Conservation (phyloP, 2,113 vertebrate genomes). For the Ophiodon elongatus region DNA sequence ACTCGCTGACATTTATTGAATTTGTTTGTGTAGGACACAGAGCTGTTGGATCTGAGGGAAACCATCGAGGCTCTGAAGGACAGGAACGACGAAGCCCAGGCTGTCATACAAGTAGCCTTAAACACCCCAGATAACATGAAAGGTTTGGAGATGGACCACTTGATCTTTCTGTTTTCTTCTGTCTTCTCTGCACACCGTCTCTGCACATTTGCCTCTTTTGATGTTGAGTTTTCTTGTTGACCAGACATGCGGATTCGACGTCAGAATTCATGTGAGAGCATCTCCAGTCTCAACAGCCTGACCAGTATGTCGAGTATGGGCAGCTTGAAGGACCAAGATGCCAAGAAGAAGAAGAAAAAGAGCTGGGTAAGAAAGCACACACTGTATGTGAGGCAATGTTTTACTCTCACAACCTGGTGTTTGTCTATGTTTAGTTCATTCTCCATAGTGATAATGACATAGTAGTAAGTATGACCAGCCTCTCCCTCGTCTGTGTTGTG, state of each 20-base stretch:
- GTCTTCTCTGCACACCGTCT: background rate
- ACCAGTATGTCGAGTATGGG: constrained; percentile 94
- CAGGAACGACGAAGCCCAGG: constrained; percentile 95
- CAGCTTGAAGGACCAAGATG: constrained; percentile 93
- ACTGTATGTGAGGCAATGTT: background rate
- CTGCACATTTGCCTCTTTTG: constrained; percentile 2
- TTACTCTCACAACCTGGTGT: constrained; percentile 6
- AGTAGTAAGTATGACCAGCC: constrained; percentile 42
- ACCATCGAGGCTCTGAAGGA: constrained; percentile 92
- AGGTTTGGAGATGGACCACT: constrained; percentile 79
- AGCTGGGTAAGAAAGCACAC: constrained; percentile 89
- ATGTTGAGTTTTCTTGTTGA: background rate
- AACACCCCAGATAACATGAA: constrained; percentile 88
- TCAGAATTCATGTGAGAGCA: constrained; percentile 97
- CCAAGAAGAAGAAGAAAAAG: constrained; percentile 98
- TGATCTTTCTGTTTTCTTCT: background rate
- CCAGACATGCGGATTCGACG: constrained; percentile 91
- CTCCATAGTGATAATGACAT: constrained; percentile 22
- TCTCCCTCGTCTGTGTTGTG: constrained; percentile 67
- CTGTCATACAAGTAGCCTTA: constrained; percentile 93
- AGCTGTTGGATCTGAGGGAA: constrained; percentile 91
- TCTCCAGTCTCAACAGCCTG: constrained; percentile 96
- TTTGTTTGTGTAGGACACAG: constrained; percentile 85
- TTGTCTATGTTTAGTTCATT: constrained; percentile 1
- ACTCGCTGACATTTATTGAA: background rate